Evolutionary conservation across 2,888 invertebrate species (phyloP).

Genomic region (Dinocampus coccinellae): DNA sequence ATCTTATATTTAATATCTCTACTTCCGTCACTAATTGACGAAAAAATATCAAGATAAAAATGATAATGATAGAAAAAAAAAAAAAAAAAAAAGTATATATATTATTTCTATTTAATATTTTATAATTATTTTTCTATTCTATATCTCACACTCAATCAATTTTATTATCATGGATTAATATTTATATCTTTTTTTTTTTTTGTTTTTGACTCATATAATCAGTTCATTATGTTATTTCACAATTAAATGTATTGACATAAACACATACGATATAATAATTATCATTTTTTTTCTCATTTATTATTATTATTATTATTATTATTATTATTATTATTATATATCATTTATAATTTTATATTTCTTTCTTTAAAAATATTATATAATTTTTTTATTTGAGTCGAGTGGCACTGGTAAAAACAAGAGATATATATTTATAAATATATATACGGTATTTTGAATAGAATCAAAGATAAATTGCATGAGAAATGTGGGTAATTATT

Average conservation of each 20-base stretch:
- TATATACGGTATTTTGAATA: background rate
- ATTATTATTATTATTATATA: background rate
- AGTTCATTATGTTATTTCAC: background rate
- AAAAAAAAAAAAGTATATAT: conserved; percentile 34
- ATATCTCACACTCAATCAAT: background rate
- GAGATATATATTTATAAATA: background rate
- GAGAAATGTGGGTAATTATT: background rate
- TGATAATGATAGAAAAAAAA: conserved; percentile 26
- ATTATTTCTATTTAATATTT: conserved; percentile 36
- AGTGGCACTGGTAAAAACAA: background rate
- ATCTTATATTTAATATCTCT: conserved; percentile 32
- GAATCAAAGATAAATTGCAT: background rate
- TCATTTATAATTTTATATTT: too few species aligned
- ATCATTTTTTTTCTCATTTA: background rate
- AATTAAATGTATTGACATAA: background rate
- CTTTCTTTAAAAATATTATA: background rate
- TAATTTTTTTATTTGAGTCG: background rate
- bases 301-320: too few species aligned
- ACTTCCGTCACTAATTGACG: conserved; percentile 27
- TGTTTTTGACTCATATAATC: background rate
- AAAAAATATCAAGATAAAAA: too few species aligned
- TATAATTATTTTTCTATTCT: conserved; percentile 17
- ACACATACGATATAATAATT: background rate
- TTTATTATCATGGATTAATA: background rate
- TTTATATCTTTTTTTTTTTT: too few species aligned